Evolutionary conservation across 1,140 invertebrate species (phyloP).

Genomic region (Camponotus pennsylvanicus): DNA sequence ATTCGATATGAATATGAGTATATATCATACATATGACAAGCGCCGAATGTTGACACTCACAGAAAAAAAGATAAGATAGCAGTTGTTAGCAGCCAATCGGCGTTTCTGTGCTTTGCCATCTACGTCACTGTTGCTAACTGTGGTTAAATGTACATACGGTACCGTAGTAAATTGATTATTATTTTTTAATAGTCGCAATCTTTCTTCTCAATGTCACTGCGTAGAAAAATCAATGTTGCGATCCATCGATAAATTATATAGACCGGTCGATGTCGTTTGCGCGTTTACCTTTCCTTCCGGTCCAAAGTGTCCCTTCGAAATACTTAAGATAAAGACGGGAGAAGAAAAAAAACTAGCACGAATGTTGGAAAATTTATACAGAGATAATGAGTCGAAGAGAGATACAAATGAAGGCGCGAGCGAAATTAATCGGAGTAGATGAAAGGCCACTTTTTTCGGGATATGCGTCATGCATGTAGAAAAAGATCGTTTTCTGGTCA

Average conservation of each 20-base stretch:
- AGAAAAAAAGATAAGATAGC: slow-evolving; percentile 76
- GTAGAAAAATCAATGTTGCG: background rate
- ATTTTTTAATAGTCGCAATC: slow-evolving; percentile 17
- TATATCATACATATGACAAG: slow-evolving; percentile 54
- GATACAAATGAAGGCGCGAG: slow-evolving; percentile 53
- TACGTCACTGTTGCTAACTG: slow-evolving; percentile 76
- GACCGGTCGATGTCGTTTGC: background rate
- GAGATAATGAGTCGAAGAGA: slow-evolving; percentile 51
- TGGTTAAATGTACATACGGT: slow-evolving; percentile 54
- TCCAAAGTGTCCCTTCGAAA: background rate
- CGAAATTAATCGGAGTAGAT: slow-evolving; percentile 59
- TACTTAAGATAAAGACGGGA: background rate
- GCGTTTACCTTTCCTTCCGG: background rate
- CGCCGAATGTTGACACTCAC: slow-evolving; percentile 73
- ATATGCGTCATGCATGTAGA: background rate
- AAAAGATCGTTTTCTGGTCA: background rate
- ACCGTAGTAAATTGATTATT: slow-evolving; percentile 36
- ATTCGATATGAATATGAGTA: slow-evolving; percentile 17
- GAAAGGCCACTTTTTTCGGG: slow-evolving; percentile 4
- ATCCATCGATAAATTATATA: background rate
- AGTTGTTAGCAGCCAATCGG: slow-evolving; percentile 72
- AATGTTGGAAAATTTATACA: slow-evolving; percentile 64
- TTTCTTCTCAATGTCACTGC: background rate
- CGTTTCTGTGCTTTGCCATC: slow-evolving; percentile 59
- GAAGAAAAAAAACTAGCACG: background rate